Conservation (phyloP, 2,888 invertebrate genomes). For the Geotrupes spiniger region DNA sequence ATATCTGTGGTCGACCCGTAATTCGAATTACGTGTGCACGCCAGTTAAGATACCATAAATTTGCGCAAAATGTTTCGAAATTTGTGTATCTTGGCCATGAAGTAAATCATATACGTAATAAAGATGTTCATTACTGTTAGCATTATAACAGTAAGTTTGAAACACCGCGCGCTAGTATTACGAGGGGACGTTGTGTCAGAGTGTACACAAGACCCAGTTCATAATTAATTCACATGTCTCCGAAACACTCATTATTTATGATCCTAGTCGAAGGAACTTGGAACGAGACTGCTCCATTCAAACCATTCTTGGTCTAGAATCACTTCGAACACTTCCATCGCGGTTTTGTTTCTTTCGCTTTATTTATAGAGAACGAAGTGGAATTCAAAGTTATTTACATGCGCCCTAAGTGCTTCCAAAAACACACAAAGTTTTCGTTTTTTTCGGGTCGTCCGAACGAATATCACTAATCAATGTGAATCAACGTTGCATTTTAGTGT, state of each 20-base stretch:
- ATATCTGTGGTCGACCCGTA: too few species aligned
- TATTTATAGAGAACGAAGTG: slow-evolving; percentile 1
- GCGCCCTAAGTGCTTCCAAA: not conserved
- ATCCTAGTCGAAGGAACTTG: slow-evolving; percentile 12
- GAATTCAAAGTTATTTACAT: slow-evolving; percentile 1
- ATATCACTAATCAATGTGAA: too few species aligned
- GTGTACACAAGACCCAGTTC: slow-evolving; percentile 14
- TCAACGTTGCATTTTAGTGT: too few species aligned
- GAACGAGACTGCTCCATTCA: not conserved
- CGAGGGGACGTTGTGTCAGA: slow-evolving; percentile 1
- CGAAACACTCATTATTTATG: slow-evolving; percentile 26
- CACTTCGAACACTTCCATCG: slow-evolving; percentile 24
- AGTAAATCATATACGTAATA: slow-evolving; percentile 21
- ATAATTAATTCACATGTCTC: slow-evolving; percentile 24
- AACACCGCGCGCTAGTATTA: slow-evolving; percentile 9
- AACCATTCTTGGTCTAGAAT: slow-evolving; percentile 4
- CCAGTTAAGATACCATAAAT: too few species aligned
- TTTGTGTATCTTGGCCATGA: not conserved
- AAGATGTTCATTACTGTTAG: slow-evolving; percentile 22
- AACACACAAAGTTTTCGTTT: not conserved
- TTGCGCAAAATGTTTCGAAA: too few species aligned
- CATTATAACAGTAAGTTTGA: slow-evolving; percentile 18
- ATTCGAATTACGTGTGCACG: too few species aligned
- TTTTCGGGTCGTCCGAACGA: too few species aligned
- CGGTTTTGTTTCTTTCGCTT: slow-evolving; percentile 7